Evolutionary conservation across 2,888 invertebrate genomes (phyloP).

Genomic region (Ctenicera cuprea): DNA sequence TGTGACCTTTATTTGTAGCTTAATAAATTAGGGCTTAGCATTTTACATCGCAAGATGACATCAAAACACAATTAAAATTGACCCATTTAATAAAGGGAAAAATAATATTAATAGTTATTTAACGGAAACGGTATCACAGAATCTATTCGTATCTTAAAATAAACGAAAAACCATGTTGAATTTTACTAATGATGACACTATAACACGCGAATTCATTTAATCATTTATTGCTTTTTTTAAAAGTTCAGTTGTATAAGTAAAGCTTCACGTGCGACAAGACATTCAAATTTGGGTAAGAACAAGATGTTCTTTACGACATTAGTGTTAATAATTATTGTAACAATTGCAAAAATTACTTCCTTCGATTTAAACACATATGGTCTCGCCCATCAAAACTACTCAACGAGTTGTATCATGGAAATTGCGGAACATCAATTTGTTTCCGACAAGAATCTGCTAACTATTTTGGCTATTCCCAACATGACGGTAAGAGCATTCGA

Average conservation of each 20-base stretch:
- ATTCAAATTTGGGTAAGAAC: background rate
- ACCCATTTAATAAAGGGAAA: too few species aligned
- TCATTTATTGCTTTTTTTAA: conserved; percentile 11
- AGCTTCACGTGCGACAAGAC: background rate
- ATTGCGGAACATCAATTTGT: conserved; percentile 40
- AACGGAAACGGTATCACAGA: background rate
- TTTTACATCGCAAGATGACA: too few species aligned
- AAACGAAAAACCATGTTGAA: conserved; percentile 46
- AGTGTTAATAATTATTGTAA: background rate
- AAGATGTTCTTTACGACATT: background rate
- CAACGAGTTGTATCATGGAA: conserved; percentile 43
- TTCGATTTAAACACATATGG: conserved; percentile 37
- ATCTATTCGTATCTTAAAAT: conserved; percentile 36
- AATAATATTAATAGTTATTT: conserved; percentile 15
- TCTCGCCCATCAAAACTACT: conserved; percentile 36
- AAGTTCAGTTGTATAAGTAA: background rate
- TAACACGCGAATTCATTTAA: conserved; percentile 6
- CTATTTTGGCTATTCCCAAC: conserved; percentile 42
- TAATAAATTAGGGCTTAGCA: too few species aligned
- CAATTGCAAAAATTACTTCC: background rate
- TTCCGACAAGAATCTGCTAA: conserved; percentile 36
- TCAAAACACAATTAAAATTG: too few species aligned
- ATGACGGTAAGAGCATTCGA: conserved; percentile 23
- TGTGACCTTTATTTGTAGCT: too few species aligned
- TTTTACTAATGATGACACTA: conserved; percentile 27